Base-by-base conservation (phyloP, 2,888 invertebrate genomes). In the Acrocera orbiculus region DNA sequence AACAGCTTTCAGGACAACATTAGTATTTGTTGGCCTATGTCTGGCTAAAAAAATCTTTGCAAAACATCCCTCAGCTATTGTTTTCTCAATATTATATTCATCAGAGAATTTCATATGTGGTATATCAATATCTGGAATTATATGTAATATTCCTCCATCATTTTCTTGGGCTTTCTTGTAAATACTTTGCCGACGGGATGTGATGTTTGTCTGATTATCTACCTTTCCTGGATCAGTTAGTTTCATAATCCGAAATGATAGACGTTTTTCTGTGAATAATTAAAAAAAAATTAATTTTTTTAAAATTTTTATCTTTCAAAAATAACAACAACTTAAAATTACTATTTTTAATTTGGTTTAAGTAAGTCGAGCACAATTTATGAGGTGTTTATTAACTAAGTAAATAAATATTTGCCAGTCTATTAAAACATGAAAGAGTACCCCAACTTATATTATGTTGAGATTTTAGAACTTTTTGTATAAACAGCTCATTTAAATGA, bases 1-100 rank as follows among this genome's bases (percentile, higher is more conserved):
- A 2, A 73, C 65, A 2, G 71, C 71, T 49, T 81, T 81, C 8
- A 81, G 59, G 0, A 77, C 77, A 27, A 80, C 73, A 20, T 67
- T 64, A 3, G 70, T 67, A 42, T 73, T 70, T 22, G 72, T 68
- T 25, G 61, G 58, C 9, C 63, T 55, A 47, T 70, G 69, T 2
- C 54, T 64, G 6, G 74, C 74, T 28, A 79, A 58, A 17, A 77
- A 56, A 1, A 78, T 69, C 46, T 70, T 70, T 4, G 76, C 76
- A 50, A 75, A 76, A 40, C 74, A 73, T 8, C 77, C 77, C 47
- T 75, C 70, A 9, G 73, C 74, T 16, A 78, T 56, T 2, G 69
- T 70, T 46, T 66, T 67, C 28, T 71, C 61, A 11, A 76, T 64
- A 39, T 70, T 66, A 53, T 77, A 78, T 51, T 76, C 72, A 42